phyloP scores from a whole-genome alignment of 1,140 invertebrate species.

The Cotesia vestalis region DNA sequence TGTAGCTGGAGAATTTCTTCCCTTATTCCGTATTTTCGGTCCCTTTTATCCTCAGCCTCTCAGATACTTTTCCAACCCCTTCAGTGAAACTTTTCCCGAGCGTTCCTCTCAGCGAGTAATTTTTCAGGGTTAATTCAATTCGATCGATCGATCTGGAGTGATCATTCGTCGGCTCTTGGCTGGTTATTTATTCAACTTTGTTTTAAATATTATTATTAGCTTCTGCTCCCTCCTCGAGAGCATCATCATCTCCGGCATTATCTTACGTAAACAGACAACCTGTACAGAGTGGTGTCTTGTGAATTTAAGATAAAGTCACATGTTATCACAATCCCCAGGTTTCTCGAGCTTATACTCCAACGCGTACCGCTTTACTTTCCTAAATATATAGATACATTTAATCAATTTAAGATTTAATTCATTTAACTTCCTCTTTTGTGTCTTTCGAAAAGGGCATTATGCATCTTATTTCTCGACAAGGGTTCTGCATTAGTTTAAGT shows the following conservation, averaged over 20 bases:
- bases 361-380: background rate
- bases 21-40: conserved; percentile 33
- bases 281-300: conserved; percentile 42
- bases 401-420: background rate
- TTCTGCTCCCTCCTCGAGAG: conserved; percentile 32
- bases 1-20: conserved; percentile 55
- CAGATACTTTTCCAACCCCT: conserved; percentile 11
- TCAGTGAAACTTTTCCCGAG: background rate
- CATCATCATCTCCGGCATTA: conserved; percentile 53
- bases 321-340: conserved; percentile 59
- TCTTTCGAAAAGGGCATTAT: background rate
- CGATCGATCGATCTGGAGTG: too few relatives aligned
- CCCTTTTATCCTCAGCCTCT: conserved; percentile 31
- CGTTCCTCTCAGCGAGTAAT: too few relatives aligned
- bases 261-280: conserved; percentile 64
- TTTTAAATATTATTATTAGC: conserved; percentile 33
- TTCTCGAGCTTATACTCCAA: conserved; percentile 15
- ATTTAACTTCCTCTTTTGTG: background rate
- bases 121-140: too few relatives aligned
- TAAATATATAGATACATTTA: background rate
- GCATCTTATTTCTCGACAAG: too few relatives aligned
- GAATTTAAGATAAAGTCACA: conserved; percentile 60
- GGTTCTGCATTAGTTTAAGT: too few relatives aligned
- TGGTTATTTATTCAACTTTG: conserved; percentile 6
- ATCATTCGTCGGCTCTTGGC: background rate